Evolutionary conservation across 2,113 vertebrate species (phyloP), one percentile per base, ranked within the genome.

Genomic region (Chrysemys picta): DNA sequence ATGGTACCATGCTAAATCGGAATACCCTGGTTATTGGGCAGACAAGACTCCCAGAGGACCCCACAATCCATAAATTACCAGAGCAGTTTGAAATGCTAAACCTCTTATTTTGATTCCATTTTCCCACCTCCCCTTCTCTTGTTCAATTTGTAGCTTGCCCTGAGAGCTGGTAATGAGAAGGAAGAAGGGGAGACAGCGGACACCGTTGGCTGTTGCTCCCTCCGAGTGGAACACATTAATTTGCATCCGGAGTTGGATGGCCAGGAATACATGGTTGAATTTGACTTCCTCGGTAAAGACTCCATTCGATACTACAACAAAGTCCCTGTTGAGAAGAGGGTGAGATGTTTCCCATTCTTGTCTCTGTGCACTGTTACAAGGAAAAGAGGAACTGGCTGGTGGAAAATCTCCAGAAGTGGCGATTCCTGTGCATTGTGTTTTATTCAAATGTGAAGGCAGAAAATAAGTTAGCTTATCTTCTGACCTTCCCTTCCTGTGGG

Each of bases 241-340:
- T 98, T 99, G 81, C 98, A 99, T 93, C 97, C 99, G 50, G 99
- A 99, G 87, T 35, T 99, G 97, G 99, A 99, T 5, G 99, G 99
- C 47, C 99, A 99, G 98, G 99, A 99, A 97, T 99, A 98, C 2
- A 99, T 99, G 97, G 99, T 99, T 87, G 99, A 99, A 97, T 99
- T 99, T 19, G 99, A 99, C 97, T 99, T 99, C 98, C 98, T 99
- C 38, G 99, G 99, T 82, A 99, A 99, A 95, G 99, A 99, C 93
- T 99, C 99, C 93, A 99, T 99, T 97, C 99, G 99, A 98, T 99
- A 99, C 98, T 99, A 99, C 98, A 99, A 99, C 98, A 99, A 99
- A 95, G 99, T 99, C 89, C 99, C 99, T 4, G 99, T 99, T 95
- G 99, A 99, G 96, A 99, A 99, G 96, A 98, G 99, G 98, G 99